These are phyloP conservation scores for Caenorhabditis becei DNA, from an alignment of 2,888 invertebrate species.

Conservation along the genomic window DNA sequence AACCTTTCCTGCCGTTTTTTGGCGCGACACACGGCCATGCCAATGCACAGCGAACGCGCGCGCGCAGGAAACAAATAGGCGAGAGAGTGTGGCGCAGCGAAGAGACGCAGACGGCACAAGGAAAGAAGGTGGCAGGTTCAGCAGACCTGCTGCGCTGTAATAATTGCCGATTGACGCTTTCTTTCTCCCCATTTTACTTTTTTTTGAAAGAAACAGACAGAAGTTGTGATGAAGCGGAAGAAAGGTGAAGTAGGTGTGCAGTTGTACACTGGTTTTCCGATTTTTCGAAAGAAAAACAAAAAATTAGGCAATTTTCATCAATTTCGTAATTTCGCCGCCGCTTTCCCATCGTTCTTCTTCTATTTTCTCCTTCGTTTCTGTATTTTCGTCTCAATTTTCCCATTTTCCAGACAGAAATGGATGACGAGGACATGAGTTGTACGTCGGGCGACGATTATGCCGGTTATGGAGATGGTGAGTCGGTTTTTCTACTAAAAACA, in stretches of 20 bases:
- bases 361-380: too few relatives aligned
- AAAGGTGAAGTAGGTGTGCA: background rate
- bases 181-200: slow-evolving; percentile 22
- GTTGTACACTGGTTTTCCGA: too few relatives aligned
- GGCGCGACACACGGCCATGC: slow-evolving; percentile 4
- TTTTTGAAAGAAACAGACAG: slow-evolving; percentile 9
- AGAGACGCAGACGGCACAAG: slow-evolving; percentile 10
- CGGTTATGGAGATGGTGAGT: slow-evolving; percentile 63
- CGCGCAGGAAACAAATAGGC: slow-evolving; percentile 40
- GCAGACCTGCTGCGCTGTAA: slow-evolving; percentile 37
- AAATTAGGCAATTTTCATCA: too few relatives aligned
- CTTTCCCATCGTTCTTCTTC: slow-evolving; percentile 5
- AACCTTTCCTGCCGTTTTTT: too few relatives aligned
- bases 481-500: slow-evolving; percentile 9
- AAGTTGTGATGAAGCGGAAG: background rate
- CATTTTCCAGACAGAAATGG: slow-evolving; percentile 39
- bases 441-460: slow-evolving; percentile 65
- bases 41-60: slow-evolving; percentile 4
- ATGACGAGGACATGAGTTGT: slow-evolving; percentile 66
- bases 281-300: too few relatives aligned
- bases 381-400: background rate
- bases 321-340: too few relatives aligned
- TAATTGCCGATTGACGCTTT: slow-evolving; percentile 45
- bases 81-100: slow-evolving; percentile 1
- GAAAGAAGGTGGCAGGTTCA: slow-evolving; percentile 28